Conservation (phyloP, 2,888 invertebrate species). For the Melanostoma mellinum region DNA sequence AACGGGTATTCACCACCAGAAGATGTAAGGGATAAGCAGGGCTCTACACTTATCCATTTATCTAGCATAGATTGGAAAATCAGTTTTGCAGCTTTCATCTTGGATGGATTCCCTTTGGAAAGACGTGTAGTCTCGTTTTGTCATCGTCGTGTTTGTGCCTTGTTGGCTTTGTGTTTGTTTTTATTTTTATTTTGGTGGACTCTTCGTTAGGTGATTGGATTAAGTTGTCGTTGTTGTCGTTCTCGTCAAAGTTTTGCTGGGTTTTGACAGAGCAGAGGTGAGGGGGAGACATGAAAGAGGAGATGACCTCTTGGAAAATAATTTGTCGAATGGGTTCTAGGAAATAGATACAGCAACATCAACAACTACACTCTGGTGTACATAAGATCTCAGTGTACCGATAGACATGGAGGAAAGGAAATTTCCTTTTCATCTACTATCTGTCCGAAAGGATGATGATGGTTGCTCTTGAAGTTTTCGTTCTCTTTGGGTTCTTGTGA, state of each 20-base stretch:
- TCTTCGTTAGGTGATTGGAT: slow-evolving; percentile 72
- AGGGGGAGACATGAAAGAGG: neutral
- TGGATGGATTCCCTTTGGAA: slow-evolving; percentile 27
- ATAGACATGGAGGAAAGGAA: slow-evolving; percentile 60
- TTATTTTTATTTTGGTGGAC: slow-evolving; percentile 47
- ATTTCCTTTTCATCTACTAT: slow-evolving; percentile 28
- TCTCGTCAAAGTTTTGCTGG: slow-evolving; percentile 49
- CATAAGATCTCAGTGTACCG: slow-evolving; percentile 53
- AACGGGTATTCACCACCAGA: slow-evolving; percentile 21
- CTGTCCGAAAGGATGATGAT: slow-evolving; percentile 19
- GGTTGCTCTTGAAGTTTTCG: slow-evolving; percentile 15
- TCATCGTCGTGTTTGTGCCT: slow-evolving; percentile 37
- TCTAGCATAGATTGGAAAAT: slow-evolving; percentile 72
- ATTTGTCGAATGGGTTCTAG: slow-evolving; percentile 67
- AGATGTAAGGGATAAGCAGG: slow-evolving; percentile 62
- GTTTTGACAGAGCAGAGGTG: neutral
- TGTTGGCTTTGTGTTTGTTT: slow-evolving; percentile 54
- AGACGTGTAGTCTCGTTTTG: slow-evolving; percentile 1
- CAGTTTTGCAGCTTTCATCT: slow-evolving; percentile 70
- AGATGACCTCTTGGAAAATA: slow-evolving; percentile 68
- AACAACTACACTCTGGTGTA: neutral
- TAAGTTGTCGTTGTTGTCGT: slow-evolving; percentile 58
- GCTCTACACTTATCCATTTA: slow-evolving; percentile 68
- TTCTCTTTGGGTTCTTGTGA: slow-evolving; percentile 11
- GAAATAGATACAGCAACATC: slow-evolving; percentile 1